Evolutionary conservation across 2,888 invertebrate species (phyloP).

Genomic region (Acronicta alni): DNA sequence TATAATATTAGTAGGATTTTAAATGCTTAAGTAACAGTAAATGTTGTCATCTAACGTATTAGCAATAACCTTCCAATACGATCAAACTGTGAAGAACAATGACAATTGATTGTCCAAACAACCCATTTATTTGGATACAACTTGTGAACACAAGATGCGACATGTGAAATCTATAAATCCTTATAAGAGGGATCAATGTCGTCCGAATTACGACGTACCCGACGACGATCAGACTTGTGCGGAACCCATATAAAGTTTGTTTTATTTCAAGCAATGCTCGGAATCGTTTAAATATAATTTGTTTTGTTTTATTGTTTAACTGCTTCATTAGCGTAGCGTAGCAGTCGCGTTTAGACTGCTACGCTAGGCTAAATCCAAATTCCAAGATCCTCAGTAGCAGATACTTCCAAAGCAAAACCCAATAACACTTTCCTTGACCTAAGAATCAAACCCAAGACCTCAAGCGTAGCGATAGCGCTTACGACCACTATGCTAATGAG

Average conservation of each 20-base stretch:
- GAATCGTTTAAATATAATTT: slow-evolving; percentile 51
- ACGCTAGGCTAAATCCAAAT: too few species aligned
- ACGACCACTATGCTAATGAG: too few species aligned
- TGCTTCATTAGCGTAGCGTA: slow-evolving; percentile 36
- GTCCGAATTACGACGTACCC: slow-evolving; percentile 11
- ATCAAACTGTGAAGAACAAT: neutral
- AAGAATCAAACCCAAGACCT: too few species aligned
- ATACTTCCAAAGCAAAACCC: too few species aligned
- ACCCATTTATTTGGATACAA: slow-evolving; percentile 24
- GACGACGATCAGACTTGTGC: slow-evolving; percentile 1
- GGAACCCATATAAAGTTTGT: slow-evolving; percentile 27
- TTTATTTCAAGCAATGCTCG: slow-evolving; percentile 46
- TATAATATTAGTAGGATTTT: too few species aligned
- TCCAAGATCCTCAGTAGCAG: too few species aligned
- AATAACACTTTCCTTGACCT: too few species aligned
- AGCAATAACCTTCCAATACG: neutral
- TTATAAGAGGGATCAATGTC: slow-evolving; percentile 36
- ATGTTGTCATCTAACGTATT: neutral
- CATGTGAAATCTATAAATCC: slow-evolving; percentile 33
- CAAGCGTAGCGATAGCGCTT: too few species aligned
- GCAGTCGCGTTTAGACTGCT: too few species aligned
- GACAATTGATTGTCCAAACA: neutral
- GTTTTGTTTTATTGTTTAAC: slow-evolving; percentile 30
- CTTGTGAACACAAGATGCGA: slow-evolving; percentile 16
- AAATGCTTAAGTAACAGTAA: neutral